Conservation (phyloP, 2,888 invertebrate genomes). For the Tineola bisselliella region DNA sequence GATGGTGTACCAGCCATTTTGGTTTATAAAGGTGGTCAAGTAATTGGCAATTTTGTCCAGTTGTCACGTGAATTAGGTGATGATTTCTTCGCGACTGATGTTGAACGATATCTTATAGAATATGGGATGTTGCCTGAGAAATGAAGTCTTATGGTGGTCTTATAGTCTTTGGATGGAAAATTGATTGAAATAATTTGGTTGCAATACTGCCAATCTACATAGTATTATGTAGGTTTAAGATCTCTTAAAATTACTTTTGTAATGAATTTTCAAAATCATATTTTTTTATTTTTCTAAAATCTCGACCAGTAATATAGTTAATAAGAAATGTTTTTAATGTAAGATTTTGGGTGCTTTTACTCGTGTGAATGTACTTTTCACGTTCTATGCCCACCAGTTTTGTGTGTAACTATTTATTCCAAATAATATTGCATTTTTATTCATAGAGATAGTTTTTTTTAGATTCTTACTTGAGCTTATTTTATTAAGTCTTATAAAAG, state of each 20-base stretch:
- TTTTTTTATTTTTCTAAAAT: background rate
- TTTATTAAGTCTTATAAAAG: background rate
- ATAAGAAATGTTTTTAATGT: background rate
- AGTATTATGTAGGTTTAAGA: background rate
- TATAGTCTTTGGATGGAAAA: slow-evolving; percentile 14
- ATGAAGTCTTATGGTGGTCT: slow-evolving; percentile 39
- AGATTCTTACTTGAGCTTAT: background rate
- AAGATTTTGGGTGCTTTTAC: background rate
- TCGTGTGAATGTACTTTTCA: background rate
- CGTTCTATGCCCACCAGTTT: background rate
- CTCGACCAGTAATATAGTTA: background rate
- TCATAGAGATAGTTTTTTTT: too few species aligned
- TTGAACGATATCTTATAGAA: slow-evolving; percentile 90
- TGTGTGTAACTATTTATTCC: background rate
- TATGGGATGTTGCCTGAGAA: slow-evolving; percentile 83
- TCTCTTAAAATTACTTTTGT: background rate
- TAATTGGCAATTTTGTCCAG: slow-evolving; percentile 93
- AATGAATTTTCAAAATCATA: background rate
- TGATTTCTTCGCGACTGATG: slow-evolving; percentile 90
- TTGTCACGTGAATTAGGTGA: slow-evolving; percentile 87
- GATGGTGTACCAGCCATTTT: slow-evolving; percentile 92
- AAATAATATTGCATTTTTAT: background rate
- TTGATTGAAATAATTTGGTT: background rate
- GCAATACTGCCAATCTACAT: slow-evolving; percentile 2
- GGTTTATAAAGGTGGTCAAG: slow-evolving; percentile 87